Evolutionary conservation across 2,888 invertebrate genomes (phyloP).

Genomic region (Amphipyra berbera): DNA sequence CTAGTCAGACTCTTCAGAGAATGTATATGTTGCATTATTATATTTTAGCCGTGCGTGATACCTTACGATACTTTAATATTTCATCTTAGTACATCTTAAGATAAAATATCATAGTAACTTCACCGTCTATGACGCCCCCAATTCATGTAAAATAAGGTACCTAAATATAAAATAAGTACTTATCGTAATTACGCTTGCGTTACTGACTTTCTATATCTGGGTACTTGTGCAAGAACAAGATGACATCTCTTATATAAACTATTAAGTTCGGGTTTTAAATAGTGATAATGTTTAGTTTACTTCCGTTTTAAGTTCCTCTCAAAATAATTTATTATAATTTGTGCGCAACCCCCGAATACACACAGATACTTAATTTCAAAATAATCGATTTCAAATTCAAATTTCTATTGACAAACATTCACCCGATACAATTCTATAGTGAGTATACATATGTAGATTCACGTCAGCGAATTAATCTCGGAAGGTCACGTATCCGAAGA

Average conservation of each 20-base stretch:
- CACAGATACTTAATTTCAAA: conserved; percentile 4
- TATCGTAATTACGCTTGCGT: neutral
- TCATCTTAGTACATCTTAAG: too few species aligned
- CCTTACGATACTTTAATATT: too few species aligned
- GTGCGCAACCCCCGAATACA: conserved; percentile 15
- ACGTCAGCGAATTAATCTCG: conserved; percentile 24
- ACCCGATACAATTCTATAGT: conserved; percentile 6
- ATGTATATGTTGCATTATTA: too few species aligned
- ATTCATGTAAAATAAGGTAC: neutral
- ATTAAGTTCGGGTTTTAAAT: too few species aligned
- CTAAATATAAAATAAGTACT: neutral
- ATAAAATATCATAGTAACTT: too few species aligned
- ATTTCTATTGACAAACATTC: conserved; percentile 18
- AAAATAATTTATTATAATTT: neutral
- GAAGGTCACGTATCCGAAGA: conserved; percentile 47
- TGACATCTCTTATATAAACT: too few species aligned
- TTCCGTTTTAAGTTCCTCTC: too few species aligned
- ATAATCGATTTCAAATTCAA: conserved; percentile 18
- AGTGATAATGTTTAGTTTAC: too few species aligned
- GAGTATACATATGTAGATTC: conserved; percentile 16
- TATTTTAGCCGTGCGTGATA: too few species aligned
- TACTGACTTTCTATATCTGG: neutral
- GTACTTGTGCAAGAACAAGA: neutral
- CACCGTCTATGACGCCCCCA: too few species aligned
- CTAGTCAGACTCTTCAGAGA: too few species aligned